These are phyloP conservation scores for Leptatherina wallacei DNA, from an alignment of 2,797 vertebrate genomes.

Conservation along the genomic window DNA sequence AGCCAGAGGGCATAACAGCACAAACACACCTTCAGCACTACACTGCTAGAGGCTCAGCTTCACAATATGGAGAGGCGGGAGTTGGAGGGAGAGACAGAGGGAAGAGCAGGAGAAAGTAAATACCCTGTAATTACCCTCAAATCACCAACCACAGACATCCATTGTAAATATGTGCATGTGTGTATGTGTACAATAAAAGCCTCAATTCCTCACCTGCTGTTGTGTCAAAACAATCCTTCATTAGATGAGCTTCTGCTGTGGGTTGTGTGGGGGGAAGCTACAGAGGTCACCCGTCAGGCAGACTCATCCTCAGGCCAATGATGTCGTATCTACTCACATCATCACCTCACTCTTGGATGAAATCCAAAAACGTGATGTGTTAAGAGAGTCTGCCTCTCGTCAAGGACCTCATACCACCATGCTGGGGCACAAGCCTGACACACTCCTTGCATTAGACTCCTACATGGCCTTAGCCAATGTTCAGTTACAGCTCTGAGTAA, in stretches of 20 bases:
- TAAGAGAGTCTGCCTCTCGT: constrained; percentile 17
- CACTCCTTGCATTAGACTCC: constrained; percentile 55
- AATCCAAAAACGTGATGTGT: constrained; percentile 44
- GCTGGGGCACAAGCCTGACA: constrained; percentile 52
- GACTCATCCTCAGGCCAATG: constrained; percentile 44
- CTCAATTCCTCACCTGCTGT: constrained; percentile 5
- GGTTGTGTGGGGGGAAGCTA: constrained; percentile 22
- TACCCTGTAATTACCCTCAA: constrained; percentile 85
- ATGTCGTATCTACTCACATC: constrained; percentile 48
- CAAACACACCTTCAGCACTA: constrained; percentile 96
- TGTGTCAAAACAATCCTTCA: constrained; percentile 26
- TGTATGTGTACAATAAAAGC: constrained; percentile 21
- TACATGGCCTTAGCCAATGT: constrained; percentile 57
- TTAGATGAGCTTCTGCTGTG: constrained; percentile 14
- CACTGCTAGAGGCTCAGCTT: constrained; percentile 91
- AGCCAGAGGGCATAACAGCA: constrained; percentile 99
- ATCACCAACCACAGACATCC: constrained; percentile 64
- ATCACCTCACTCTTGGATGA: constrained; percentile 34
- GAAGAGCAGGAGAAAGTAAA: constrained; percentile 81
- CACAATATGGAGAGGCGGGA: constrained; percentile 84
- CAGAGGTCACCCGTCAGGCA: constrained; percentile 54
- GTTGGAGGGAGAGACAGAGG: constrained; percentile 58
- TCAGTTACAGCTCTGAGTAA: constrained; percentile 59
- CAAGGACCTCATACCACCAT: constrained; percentile 48
- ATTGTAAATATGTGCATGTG: constrained; percentile 61